Conservation (phyloP, 2,113 vertebrate genomes). For the Oceanodroma tethys region DNA sequence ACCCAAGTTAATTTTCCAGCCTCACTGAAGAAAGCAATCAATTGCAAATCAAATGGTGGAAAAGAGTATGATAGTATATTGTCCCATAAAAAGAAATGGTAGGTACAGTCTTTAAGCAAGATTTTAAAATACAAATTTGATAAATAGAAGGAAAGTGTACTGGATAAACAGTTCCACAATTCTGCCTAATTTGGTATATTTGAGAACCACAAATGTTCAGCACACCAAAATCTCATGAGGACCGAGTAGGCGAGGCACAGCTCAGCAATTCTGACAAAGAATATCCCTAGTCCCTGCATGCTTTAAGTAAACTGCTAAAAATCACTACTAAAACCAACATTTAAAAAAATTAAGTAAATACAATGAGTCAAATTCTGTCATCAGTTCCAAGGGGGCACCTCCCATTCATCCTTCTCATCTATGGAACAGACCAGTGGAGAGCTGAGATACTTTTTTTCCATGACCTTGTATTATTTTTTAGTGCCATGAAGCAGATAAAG, state of each 20-base stretch:
- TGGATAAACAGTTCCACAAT: background rate
- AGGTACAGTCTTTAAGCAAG: background rate
- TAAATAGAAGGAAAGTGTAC: background rate
- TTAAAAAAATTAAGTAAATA: background rate
- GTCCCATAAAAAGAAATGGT: background rate
- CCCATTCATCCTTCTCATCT: background rate
- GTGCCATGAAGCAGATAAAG: slow-evolving; percentile 10
- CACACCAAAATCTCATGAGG: background rate
- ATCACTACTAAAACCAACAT: background rate
- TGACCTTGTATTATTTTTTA: slow-evolving; percentile 14
- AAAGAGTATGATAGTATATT: background rate
- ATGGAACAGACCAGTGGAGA: background rate
- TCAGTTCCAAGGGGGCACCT: background rate
- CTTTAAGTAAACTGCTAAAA: background rate
- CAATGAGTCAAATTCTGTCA: background rate
- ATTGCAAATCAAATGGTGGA: background rate
- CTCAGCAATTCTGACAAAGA: background rate
- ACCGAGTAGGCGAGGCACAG: background rate
- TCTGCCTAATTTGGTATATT: background rate
- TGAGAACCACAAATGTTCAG: background rate
- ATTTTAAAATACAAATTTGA: background rate
- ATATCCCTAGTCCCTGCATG: background rate
- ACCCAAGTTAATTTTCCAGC: background rate
- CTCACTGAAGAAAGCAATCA: background rate
- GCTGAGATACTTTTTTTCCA: background rate